Base-by-base conservation (phyloP, 2,888 invertebrate genomes). In the Drosophila formosana region DNA sequence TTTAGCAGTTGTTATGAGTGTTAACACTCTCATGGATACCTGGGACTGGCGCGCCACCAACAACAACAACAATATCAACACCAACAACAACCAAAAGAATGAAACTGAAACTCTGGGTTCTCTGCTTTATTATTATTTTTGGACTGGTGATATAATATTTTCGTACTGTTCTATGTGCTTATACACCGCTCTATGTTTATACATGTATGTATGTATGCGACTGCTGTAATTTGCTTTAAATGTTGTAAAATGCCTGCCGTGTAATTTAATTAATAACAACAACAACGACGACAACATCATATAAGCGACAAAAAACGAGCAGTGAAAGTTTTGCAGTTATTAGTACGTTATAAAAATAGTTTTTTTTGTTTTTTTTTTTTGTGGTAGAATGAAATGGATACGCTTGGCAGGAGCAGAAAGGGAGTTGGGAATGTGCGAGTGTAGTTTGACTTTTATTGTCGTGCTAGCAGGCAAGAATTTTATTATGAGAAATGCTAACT, bases 1-100 rank as follows among this genome's bases (percentile, higher is more conserved):
- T 86, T 85, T 89, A 89, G 85, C 85, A 89, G 85, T 86, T 87
- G 86, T 86, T 86, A 86, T 88, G 89, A 88, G 87, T 89, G 85
- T 86, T 89, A 89, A 86, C 85, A 88, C 84, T 89, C 88, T 68
- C 80, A 66, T 61, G 79, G 72, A 82, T 85, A 75, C 82, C 79
- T 82, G 73, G 66, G 53, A 66, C 67, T 68, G 60, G 50, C 30
- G 13, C 50, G 51, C 50, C 80, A 61, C 53, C 64, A 30, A 56
- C 55, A 52, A 41, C 34, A 51, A 8, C 18, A 18, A 18, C 18
- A 18, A 18, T 18, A 18, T 18, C 18, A 18, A 18, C 80, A 61
- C 53, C 64, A 30, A 56, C 26, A 46, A 45, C 63, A 46, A 62
- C 30, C 13, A 45, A 53, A 43, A 57, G 41, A 56, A 64, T 63